Base-by-base conservation (phyloP, 2,113 vertebrate genomes). In the Cynocephalus volans region DNA sequence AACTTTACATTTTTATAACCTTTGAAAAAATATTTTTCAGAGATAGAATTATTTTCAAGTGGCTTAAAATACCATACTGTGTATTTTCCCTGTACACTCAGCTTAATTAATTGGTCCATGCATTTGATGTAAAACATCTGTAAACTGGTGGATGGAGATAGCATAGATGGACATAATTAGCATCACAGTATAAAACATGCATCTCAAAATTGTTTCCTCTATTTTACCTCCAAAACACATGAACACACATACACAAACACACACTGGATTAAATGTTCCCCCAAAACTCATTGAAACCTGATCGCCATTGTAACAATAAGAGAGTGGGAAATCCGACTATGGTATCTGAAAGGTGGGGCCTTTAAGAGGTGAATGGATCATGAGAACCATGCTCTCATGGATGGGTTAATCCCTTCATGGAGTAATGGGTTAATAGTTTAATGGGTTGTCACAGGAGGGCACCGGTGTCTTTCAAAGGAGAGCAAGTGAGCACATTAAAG, bases 21-120 rank as follows among this genome's bases (percentile, higher is more conserved):
- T 73, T 89, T 92, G 52, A 97, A 26, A 87, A 96, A 77, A 19
- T 64, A 23, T 45, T 89, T 65, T 87, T 92, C 73, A 92, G 33
- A 96, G 87, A 72, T 45, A 79, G 88, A 84, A 56, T 83, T 65
- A 72, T 87, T 92, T 83, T 33, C 21, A 90, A 84, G 21, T 70
- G 7, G 2, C 23, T 94, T 79, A 75, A 86, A 87, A 88, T 7
- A 90, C 2, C 1, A 58, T 18, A 33, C 18, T 81, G 17, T 52
- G 9, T 33, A 50, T 36, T 58, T 67, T 70, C 3, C 13, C 1
- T 54, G 1, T 50, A 19, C 14, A 19, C 9, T 70, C 8, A 88
- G 9, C 56, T 90, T 82, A 83, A 69, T 73, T 83, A 65, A 21
- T 95, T 84, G 69, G 17, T 33, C 8, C 62, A 45, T 62, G 10